Conservation (phyloP, 2,113 vertebrate genomes). For the Anhinga rufa region DNA sequence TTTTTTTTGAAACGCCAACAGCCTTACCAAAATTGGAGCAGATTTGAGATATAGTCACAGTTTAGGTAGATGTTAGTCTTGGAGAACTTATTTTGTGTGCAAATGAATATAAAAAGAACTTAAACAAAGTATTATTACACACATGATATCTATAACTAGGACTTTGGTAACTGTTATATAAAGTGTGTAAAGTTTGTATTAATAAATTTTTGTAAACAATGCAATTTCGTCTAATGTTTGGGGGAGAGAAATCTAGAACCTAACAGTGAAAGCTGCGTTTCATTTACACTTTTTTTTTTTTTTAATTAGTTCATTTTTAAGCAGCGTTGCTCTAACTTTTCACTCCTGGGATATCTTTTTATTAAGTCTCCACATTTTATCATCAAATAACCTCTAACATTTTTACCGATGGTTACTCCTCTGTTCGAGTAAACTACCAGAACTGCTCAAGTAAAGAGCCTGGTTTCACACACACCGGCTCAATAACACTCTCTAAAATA, state of each 20-base stretch:
- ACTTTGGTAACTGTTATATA: conserved; percentile 91
- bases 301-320: conserved; percentile 43
- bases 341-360: neutral
- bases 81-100: conserved; percentile 88
- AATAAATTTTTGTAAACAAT: conserved; percentile 99
- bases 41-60: conserved; percentile 79
- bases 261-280: conserved; percentile 30
- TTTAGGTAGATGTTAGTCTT: conserved; percentile 80
- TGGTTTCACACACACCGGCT: neutral
- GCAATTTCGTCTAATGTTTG: conserved; percentile 93
- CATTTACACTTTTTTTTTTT: neutral
- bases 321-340: conserved; percentile 9
- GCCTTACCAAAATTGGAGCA: conserved; percentile 90
- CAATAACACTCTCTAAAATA: neutral
- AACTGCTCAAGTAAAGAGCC: neutral
- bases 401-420: conserved; percentile 15
- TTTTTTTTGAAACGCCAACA: conserved; percentile 84
- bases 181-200: conserved; percentile 99
- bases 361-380: conserved; percentile 2
- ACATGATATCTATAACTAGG: conserved; percentile 85
- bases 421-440: conserved; percentile 3
- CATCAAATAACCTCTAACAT: neutral
- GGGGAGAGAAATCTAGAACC: conserved; percentile 67
- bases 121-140: conserved; percentile 85
- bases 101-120: conserved; percentile 82